Evolutionary conservation across 2,888 invertebrate genomes (phyloP).

Genomic region (Drosophila nr. perissopoda): DNA sequence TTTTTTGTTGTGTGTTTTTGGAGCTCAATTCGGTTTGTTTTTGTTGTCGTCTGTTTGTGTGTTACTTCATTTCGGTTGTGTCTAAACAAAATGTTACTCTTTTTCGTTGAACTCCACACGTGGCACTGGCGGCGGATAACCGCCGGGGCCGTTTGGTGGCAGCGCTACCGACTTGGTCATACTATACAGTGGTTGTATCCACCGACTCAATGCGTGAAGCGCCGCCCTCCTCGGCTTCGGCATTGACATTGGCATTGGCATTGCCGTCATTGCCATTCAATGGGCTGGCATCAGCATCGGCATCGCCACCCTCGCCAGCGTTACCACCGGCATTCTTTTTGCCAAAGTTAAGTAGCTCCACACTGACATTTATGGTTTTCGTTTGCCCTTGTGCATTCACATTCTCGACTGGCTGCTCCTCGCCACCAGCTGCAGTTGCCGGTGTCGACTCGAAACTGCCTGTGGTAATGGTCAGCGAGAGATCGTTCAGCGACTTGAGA

Average conservation of each 20-base stretch:
- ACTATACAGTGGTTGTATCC: slow-evolving; percentile 85
- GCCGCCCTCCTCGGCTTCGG: slow-evolving; percentile 58
- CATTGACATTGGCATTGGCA: slow-evolving; percentile 48
- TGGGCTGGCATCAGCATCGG: slow-evolving; percentile 43
- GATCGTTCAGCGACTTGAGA: slow-evolving; percentile 82
- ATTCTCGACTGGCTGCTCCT: slow-evolving; percentile 58
- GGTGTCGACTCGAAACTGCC: slow-evolving; percentile 52
- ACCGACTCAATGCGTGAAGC: slow-evolving; percentile 83
- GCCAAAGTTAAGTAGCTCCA: slow-evolving; percentile 82
- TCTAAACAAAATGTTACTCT: slow-evolving; percentile 80
- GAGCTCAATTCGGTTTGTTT: slow-evolving; percentile 46
- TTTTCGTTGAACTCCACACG: slow-evolving; percentile 84
- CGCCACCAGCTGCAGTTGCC: slow-evolving; percentile 62
- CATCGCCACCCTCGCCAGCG: slow-evolving; percentile 68
- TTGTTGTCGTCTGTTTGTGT: slow-evolving; percentile 45
- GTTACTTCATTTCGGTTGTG: slow-evolving; percentile 56
- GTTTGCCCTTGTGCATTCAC: slow-evolving; percentile 62
- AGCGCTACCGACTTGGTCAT: slow-evolving; percentile 77
- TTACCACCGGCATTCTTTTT: slow-evolving; percentile 64
- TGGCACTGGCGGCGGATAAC: slow-evolving; percentile 71
- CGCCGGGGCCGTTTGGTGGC: slow-evolving; percentile 83
- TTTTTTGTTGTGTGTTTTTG: slow-evolving; percentile 32
- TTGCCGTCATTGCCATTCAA: slow-evolving; percentile 58
- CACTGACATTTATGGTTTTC: slow-evolving; percentile 80
- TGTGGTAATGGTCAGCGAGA: slow-evolving; percentile 80